Conservation (phyloP, 2,113 vertebrate species). For the Indicator indicator region DNA sequence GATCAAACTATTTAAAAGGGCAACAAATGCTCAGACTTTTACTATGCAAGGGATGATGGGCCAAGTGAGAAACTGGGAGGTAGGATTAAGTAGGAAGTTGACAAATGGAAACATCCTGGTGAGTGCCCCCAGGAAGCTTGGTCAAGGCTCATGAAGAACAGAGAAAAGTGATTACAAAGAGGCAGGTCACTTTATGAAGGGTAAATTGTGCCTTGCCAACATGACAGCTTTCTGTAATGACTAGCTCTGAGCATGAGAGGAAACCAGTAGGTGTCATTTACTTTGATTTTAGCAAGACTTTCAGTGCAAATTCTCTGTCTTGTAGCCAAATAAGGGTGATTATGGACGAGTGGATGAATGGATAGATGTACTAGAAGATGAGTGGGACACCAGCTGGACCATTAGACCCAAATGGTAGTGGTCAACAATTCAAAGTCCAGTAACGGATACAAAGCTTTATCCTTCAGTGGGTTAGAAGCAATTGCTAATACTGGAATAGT, state of each 20-base stretch:
- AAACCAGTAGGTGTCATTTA: not conserved
- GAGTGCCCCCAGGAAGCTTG: not conserved
- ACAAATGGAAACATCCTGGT: not conserved
- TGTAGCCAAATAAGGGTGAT: not conserved
- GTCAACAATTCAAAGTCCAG: not conserved
- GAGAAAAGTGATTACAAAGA: not conserved
- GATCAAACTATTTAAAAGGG: not conserved
- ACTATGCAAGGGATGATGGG: not conserved
- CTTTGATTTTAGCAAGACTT: not conserved
- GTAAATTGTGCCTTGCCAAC: not conserved
- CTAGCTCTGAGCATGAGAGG: not conserved
- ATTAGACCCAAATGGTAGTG: not conserved
- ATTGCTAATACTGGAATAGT: not conserved
- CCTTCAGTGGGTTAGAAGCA: not conserved
- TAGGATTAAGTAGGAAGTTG: not conserved
- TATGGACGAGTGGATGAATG: too few relatives aligned
- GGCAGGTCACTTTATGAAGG: not conserved
- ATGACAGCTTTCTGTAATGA: not conserved
- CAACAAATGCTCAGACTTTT: not conserved
- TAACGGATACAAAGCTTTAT: not conserved
- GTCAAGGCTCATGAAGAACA: not conserved
- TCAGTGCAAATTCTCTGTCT: not conserved
- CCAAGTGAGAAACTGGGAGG: not conserved
- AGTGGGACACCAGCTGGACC: not conserved
- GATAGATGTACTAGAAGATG: not conserved